Evolutionary conservation across 2,888 invertebrate genomes (phyloP), one percentile per base, ranked within the genome.

Genomic region (Amphipyra berbera): DNA sequence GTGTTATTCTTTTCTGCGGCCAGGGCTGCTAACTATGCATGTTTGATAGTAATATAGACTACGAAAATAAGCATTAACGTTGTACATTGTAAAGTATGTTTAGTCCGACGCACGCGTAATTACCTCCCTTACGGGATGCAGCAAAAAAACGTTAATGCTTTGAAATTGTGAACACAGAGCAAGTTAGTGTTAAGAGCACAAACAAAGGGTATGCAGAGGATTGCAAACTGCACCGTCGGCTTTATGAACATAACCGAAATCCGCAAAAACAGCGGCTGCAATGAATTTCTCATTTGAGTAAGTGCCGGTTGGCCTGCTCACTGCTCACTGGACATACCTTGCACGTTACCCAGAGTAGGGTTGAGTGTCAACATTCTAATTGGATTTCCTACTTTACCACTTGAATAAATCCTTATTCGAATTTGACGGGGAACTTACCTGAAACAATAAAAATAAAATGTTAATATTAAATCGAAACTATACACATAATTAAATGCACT

Each of bases 151-250:
- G 45, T 8, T 68, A 62, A 63, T 68, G 64, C 64, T 74, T 76
- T 76, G 71, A 77, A 82, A 78, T 78, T 77, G 68, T 66, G 71
- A 76, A 73, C 72, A 75, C 67, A 70, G 61, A 71, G 67, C 67
- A 68, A 66, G 72, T 76, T 73, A 73, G 68, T 67, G 69, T 66
- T 73, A 76, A 76, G 61, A 70, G 66, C 57, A 50, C 68, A 71
- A 74, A 78, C 76, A 73, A 73, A 78, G 67, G 49, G 54, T 54
- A 44, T 50, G 60, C 50, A 41, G 54, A 58, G 46, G 61, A 67
- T 58, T 60, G 65, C 71, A 74, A 74, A 69, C 58, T 74, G 74
- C 73, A 73, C 63, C 65, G 71, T 68, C 71, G 50, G 64, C 68
- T 66, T 65, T 70, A 71, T 64, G 61, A 68, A 74, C 68, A 74